Percentiles rank a stretch among this genome's conserved stretches.
These are phyloP conservation scores for Hyposoter didymator DNA, from an alignment of 2,888 invertebrate genomes.

Conservation along the genomic window DNA sequence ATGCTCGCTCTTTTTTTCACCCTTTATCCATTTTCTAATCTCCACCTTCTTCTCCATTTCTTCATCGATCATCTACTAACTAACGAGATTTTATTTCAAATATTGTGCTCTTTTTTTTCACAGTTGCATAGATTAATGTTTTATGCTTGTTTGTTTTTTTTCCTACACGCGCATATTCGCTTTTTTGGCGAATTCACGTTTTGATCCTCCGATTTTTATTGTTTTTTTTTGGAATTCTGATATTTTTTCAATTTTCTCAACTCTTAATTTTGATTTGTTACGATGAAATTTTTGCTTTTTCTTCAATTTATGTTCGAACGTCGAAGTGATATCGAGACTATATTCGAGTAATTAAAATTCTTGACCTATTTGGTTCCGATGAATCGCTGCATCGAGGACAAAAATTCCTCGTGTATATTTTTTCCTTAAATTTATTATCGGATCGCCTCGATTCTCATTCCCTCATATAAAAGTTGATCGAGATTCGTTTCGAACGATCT, in stretches of 20 bases:
- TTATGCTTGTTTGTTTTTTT: too few relatives aligned
- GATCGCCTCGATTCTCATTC: background rate
- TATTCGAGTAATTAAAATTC: background rate
- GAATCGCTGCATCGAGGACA: background rate
- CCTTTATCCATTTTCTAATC: constrained; percentile 37
- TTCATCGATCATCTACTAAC: constrained; percentile 9
- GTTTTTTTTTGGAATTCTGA: too few relatives aligned
- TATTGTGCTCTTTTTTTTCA: background rate
- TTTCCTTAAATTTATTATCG: background rate
- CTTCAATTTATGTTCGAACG: background rate
- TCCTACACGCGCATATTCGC: too few relatives aligned
- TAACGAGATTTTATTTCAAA: background rate
- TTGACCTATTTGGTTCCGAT: background rate
- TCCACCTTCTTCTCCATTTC: constrained; percentile 1
- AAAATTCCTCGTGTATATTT: background rate
- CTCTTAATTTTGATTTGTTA: background rate
- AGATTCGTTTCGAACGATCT: background rate
- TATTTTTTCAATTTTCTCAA: too few relatives aligned
- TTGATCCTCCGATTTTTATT: too few relatives aligned
- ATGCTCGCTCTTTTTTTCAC: constrained; percentile 16
- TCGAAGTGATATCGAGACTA: background rate
- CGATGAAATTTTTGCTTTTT: background rate
- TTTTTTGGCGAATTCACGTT: too few relatives aligned
- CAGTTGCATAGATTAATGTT: too few relatives aligned
- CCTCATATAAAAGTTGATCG: background rate